Evolutionary conservation across 2,113 vertebrate genomes (phyloP).

Genomic region (Hypanus sabinus): DNA sequence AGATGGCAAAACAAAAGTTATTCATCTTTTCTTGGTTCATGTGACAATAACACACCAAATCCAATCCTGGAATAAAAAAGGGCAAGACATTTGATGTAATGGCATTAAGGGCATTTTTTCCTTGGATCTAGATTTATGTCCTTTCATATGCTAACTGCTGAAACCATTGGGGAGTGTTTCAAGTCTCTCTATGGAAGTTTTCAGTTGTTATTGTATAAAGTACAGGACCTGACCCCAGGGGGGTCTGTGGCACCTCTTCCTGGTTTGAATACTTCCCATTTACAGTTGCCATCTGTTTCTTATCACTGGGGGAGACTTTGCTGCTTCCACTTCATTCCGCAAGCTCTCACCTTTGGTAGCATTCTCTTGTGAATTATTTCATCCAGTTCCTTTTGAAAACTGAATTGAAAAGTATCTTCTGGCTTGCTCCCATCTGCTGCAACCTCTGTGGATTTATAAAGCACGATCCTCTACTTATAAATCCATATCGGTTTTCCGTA

Average conservation of each 20-base stretch:
- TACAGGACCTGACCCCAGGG: not conserved
- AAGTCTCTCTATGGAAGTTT: not conserved
- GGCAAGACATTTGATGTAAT: not conserved
- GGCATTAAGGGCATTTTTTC: not conserved
- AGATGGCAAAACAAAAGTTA: no score
- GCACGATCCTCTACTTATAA: not conserved
- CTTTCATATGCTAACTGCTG: not conserved
- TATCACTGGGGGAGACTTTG: not conserved
- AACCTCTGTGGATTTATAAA: not conserved
- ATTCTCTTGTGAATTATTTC: not conserved
- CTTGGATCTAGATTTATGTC: not conserved
- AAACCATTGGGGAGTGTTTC: no score
- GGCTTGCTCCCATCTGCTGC: not conserved
- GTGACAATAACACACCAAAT: no score
- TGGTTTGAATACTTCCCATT: not conserved
- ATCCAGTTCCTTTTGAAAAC: not conserved
- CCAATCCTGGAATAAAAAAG: not conserved
- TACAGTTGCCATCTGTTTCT: conserved; percentile 14
- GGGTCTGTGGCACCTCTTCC: not conserved
- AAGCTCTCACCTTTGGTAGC: conserved; percentile 16
- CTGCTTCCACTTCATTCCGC: not conserved
- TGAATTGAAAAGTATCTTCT: conserved; percentile 5
- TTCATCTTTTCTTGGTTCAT: no score
- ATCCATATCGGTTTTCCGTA: not conserved
- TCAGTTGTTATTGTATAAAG: not conserved